Conservation (phyloP, 37 sponge, comb jelly and placozoan species). For the Axinella damicornis region DNA sequence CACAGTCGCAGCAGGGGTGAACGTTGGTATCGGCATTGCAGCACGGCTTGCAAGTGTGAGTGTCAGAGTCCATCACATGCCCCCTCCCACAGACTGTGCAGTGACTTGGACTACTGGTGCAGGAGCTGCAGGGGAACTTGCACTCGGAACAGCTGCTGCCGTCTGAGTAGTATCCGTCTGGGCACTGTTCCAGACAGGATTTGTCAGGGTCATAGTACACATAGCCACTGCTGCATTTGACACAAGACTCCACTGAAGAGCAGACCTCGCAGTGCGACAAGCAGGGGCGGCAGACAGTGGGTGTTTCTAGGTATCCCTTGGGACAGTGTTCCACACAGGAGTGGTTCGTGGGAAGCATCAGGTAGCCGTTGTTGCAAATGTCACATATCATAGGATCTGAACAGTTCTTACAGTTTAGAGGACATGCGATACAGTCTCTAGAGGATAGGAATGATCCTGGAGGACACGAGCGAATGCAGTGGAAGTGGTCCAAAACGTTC, state of each 20-base stretch:
- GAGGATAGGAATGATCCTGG: background rate
- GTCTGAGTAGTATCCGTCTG: conserved; percentile 43
- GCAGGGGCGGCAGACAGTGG: conserved; percentile 35
- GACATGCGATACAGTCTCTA: conserved; percentile 58
- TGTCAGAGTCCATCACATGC: conserved; percentile 4
- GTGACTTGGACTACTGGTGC: conserved; percentile 2
- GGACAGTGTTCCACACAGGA: conserved; percentile 47
- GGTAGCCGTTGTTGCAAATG: conserved; percentile 14
- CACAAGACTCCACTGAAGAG: conserved; percentile 6
- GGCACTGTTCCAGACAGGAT: conserved; percentile 29
- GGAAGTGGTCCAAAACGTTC: conserved; percentile 15
- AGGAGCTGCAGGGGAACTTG: conserved; percentile 29
- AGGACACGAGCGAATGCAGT: conserved; percentile 44
- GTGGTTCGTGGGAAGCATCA: conserved; percentile 8
- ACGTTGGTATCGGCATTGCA: conserved; percentile 22
- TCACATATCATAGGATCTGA: conserved; percentile 24
- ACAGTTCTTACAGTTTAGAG: conserved; percentile 56
- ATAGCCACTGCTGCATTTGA: conserved; percentile 1
- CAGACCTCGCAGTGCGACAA: conserved; percentile 36
- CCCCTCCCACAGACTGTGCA: conserved; percentile 20
- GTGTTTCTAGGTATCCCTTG: conserved; percentile 5
- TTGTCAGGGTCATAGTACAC: conserved; percentile 36
- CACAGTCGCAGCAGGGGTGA: conserved; percentile 38
- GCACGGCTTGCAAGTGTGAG: conserved; percentile 17
- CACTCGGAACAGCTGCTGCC: conserved; percentile 8